Evolutionary conservation across 2,797 vertebrate species (phyloP).

Genomic region (Octomys mimax): DNA sequence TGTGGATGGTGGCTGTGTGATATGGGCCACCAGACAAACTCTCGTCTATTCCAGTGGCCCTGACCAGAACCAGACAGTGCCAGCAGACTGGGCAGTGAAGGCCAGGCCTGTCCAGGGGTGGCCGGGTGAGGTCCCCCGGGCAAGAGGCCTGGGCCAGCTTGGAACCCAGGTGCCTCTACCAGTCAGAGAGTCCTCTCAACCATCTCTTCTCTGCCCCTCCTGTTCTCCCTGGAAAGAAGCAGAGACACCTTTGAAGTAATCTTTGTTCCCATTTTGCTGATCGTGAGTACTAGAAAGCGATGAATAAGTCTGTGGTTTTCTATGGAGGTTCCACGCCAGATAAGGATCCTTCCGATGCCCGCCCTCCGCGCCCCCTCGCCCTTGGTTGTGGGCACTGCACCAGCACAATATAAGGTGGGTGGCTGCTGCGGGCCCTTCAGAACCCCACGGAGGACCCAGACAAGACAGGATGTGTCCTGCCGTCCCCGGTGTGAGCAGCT

Average conservation of each 20-base stretch:
- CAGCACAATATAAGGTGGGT: conserved; percentile 59
- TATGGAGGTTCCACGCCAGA: conserved; percentile 74
- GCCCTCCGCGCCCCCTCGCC: neutral
- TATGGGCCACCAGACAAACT: neutral
- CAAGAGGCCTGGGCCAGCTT: neutral
- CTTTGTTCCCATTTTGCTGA: conserved; percentile 38
- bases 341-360: conserved; percentile 70
- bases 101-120: neutral
- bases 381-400: rapidly evolving
- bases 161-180: neutral
- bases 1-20: neutral
- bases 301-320: conserved; percentile 80
- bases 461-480: neutral
- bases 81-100: neutral
- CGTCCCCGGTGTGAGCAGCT: neutral
- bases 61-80: neutral
- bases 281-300: conserved; percentile 66
- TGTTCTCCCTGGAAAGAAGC: neutral
- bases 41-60: neutral
- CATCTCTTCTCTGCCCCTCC: neutral
- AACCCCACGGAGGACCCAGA: neutral
- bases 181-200: neutral
- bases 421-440: neutral
- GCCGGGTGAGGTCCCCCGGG: neutral
- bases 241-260: conserved; percentile 31